Conservation (phyloP, 2,888 invertebrate species). For the Pollenia griseotomentosa region DNA sequence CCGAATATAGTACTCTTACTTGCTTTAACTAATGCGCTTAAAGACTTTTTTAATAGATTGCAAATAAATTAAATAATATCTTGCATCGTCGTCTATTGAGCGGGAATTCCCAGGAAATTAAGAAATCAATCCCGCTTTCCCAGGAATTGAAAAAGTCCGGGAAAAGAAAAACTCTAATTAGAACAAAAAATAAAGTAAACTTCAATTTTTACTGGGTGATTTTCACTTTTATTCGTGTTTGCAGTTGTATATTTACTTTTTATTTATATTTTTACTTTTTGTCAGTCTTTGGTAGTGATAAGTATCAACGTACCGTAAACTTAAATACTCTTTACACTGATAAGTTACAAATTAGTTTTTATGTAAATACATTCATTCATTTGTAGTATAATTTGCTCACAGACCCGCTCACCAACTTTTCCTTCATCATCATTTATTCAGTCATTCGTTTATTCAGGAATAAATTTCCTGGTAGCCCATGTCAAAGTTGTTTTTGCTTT, state of each 20-base stretch:
- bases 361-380: conserved; percentile 60
- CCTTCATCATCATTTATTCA: background rate
- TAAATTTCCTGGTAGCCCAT: conserved; percentile 10
- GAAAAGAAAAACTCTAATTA: background rate
- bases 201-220: background rate
- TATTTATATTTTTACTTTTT: conserved; percentile 22
- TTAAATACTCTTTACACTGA: conserved; percentile 38
- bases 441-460: conserved; percentile 2
- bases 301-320: conserved; percentile 49
- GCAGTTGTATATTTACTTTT: background rate
- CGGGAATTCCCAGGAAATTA: no score
- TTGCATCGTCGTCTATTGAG: no score
- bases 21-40: no score
- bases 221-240: background rate
- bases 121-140: no score
- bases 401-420: conserved; percentile 1
- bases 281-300: conserved; percentile 25
- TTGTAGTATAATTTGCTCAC: conserved; percentile 15
- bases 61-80: no score
- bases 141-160: no score
- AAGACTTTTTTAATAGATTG: no score
- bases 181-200: background rate
- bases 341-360: conserved; percentile 67
- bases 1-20: no score
- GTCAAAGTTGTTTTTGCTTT: background rate